Evolutionary conservation across 2,888 invertebrate species (phyloP).

Genomic region (Pterostichus niger): DNA sequence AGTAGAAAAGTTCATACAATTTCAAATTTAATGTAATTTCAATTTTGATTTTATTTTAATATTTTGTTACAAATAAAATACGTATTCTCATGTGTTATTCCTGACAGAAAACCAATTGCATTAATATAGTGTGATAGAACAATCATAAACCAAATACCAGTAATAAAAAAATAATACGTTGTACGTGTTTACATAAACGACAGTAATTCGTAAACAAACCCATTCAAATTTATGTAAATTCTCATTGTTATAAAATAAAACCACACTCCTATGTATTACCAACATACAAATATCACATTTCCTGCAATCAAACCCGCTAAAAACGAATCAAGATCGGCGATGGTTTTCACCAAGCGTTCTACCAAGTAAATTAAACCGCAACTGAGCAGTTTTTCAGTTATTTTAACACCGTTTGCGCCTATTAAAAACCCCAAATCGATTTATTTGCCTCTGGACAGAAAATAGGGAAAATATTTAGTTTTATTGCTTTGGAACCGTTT

Average conservation of each 20-base stretch:
- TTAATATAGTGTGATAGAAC: conserved; percentile 6
- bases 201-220: conserved; percentile 16
- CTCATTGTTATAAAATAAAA: conserved; percentile 24
- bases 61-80: too few relatives aligned
- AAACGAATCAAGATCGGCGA: not conserved
- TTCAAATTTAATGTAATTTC: too few relatives aligned
- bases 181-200: conserved; percentile 24
- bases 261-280: not conserved
- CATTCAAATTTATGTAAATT: conserved; percentile 51
- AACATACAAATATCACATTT: not conserved
- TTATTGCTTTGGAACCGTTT: conserved; percentile 17
- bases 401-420: conserved; percentile 5
- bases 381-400: not conserved
- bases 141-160: not conserved
- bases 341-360: not conserved
- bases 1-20: too few relatives aligned
- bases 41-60: too few relatives aligned
- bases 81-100: too few relatives aligned
- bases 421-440: conserved; percentile 27
- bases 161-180: conserved; percentile 34
- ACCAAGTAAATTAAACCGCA: not conserved
- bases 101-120: conserved; percentile 8
- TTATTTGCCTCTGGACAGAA: too few relatives aligned
- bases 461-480: conserved; percentile 22
- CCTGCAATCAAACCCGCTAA: not conserved